phyloP scores from a whole-genome alignment of 2,797 vertebrate species.

The Anguilla obscura region DNA sequence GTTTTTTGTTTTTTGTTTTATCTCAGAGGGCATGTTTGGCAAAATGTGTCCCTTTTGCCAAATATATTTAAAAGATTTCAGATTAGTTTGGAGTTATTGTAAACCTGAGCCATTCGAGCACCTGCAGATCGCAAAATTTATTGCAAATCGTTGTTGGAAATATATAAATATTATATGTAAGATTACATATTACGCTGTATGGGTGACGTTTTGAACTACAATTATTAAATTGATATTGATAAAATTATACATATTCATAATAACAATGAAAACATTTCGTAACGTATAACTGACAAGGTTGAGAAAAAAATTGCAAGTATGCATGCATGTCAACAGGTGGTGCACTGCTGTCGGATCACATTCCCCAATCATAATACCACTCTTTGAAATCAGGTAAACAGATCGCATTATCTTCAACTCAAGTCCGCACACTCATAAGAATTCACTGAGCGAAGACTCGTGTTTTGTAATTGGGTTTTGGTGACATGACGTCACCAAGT shows the following conservation, averaged over 20 bases:
- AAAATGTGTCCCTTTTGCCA: too few species aligned
- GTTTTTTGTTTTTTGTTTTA: too few species aligned
- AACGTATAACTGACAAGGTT: neutral
- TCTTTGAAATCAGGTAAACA: neutral
- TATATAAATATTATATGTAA: neutral
- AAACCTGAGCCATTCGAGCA: neutral
- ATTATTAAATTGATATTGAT: neutral
- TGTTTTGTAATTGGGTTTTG: constrained; percentile 46
- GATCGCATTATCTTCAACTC: neutral
- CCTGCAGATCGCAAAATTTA: too few species aligned
- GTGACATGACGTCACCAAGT: constrained; percentile 45
- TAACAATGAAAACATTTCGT: neutral
- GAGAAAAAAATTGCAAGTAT: neutral
- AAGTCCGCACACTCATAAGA: neutral
- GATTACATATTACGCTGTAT: neutral
- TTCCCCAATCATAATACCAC: neutral
- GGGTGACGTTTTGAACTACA: neutral
- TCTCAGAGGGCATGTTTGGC: too few species aligned
- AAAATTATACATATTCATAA: neutral
- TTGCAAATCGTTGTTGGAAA: too few species aligned
- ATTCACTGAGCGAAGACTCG: neutral
- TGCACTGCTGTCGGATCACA: constrained; percentile 6
- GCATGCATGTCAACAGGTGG: constrained; percentile 38
- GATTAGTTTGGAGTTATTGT: neutral
- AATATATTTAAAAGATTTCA: too few species aligned